Percentiles rank a stretch among this genome's conserved stretches.
Evolutionary conservation across 2,888 invertebrate species (phyloP).

Genomic region (Cinara cedri): DNA sequence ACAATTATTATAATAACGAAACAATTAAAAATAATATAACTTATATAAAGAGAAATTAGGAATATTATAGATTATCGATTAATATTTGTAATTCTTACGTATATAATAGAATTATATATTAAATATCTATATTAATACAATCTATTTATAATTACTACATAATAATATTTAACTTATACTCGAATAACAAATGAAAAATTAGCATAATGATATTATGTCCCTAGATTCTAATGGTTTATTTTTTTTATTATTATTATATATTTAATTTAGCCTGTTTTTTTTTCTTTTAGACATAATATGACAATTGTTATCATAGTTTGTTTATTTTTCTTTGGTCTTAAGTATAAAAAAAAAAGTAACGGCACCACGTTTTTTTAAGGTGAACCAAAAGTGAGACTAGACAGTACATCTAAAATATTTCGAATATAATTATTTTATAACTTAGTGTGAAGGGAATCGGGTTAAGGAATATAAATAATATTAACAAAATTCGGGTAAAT

Average conservation of each 20-base stretch:
- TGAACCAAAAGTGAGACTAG: constrained; percentile 59
- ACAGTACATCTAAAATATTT: constrained; percentile 57
- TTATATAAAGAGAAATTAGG: constrained; percentile 53
- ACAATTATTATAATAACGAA: constrained; percentile 57
- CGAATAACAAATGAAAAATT: constrained; percentile 55
- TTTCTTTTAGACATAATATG: constrained; percentile 55
- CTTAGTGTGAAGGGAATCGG: constrained; percentile 57
- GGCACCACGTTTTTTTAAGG: constrained; percentile 56
- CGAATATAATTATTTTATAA: constrained; percentile 57
- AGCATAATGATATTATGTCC: constrained; percentile 56
- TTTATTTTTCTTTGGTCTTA: constrained; percentile 56
- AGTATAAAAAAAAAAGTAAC: constrained; percentile 50
- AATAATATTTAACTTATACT: constrained; percentile 57
- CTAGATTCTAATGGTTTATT: constrained; percentile 57
- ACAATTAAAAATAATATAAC: constrained; percentile 57
- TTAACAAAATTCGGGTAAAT: constrained; percentile 56
- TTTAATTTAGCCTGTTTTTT: constrained; percentile 57
- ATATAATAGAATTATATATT: constrained; percentile 57
- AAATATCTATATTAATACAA: constrained; percentile 57
- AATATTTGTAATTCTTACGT: constrained; percentile 57
- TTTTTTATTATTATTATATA: constrained; percentile 46
- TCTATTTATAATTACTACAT: constrained; percentile 58
- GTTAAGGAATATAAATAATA: constrained; percentile 53
- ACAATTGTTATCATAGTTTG: constrained; percentile 57
- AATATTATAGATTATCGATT: constrained; percentile 56